phyloP scores from a whole-genome alignment of 2,888 invertebrate genomes.

The Caenorhabditis plicata region DNA sequence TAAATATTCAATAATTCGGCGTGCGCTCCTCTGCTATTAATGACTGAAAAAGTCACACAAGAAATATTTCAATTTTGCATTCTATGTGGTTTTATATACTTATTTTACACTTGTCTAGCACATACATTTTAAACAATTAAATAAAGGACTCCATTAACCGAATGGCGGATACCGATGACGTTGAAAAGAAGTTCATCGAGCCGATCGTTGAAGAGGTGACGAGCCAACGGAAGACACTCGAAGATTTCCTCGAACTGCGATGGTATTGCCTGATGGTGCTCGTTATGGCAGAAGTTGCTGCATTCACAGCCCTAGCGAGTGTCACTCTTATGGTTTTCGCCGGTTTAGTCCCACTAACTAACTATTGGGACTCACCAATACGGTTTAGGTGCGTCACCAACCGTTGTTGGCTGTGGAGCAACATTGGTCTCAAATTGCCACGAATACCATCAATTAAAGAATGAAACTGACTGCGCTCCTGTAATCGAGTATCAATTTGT shows the following conservation, averaged over 20 bases:
- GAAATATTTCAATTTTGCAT: too few relatives aligned
- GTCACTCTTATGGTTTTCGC: conserved; percentile 31
- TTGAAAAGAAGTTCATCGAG: conserved; percentile 11
- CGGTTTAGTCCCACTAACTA: too few relatives aligned
- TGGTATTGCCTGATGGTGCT: conserved; percentile 28
- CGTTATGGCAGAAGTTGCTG: conserved; percentile 24
- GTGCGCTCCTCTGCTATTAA: too few relatives aligned
- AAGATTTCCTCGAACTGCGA: conserved; percentile 23
- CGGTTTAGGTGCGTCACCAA: conserved; percentile 22
- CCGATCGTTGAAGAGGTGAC: neutral
- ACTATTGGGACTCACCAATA: too few relatives aligned
- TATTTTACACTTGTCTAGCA: too few relatives aligned
- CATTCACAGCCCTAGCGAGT: conserved; percentile 25
- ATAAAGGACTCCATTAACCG: too few relatives aligned
- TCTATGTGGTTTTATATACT: too few relatives aligned
- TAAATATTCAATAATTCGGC: too few relatives aligned
- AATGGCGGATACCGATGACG: too few relatives aligned
- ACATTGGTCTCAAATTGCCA: conserved; percentile 7
- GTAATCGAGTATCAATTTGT: conserved; percentile 27
- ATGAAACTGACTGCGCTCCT: conserved; percentile 14
- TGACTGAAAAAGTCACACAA: too few relatives aligned
- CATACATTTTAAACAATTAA: too few relatives aligned
- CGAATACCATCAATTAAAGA: conserved; percentile 5
- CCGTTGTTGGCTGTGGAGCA: conserved; percentile 16
- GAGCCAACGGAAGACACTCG: conserved; percentile 17